Base-by-base conservation (phyloP, 2,113 vertebrate species). In the Acanthochromis polyacanthus region DNA sequence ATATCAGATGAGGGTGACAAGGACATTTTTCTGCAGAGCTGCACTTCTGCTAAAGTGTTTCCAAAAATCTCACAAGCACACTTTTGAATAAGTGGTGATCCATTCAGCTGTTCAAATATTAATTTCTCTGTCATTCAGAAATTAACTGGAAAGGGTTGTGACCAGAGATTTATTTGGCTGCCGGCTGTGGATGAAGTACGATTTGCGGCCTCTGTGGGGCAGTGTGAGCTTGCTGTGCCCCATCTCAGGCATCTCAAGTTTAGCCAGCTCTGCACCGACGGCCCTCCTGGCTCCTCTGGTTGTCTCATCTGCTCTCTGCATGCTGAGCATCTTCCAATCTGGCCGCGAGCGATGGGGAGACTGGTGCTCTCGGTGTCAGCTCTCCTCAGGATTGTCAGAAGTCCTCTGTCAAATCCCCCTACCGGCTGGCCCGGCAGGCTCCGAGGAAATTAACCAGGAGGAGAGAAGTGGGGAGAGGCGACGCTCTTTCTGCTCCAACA, bases 381-480 rank as follows among this genome's bases (percentile, higher is more conserved):
- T 87, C 86, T 91, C 91, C 89, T 91, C 82, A 67, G 83, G 85
- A 91, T 89, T 93, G 87, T 92, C 89, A 91, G 78, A 89, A 90
- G 89, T 89, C 85, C 86, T 89, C 90, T 85, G 89, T 90, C 88
- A 91, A 84, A 89, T 89, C 71, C 75, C 74, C 82, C 83, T 68
- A 65, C 80, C 61, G 83, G 88, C 88, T 85, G 87, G 78, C 80
- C 83, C 88, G 66, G 89, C 75, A 80, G 89, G 81, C 81, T 72
- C 81, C 68, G 11, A 84, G 88, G 80, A 91, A 93, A 91, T 90
- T 76, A 92, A 92, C 77, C 79, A 81, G 75, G 74, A 88, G 85
- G 46, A 52, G 78, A 79, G 81, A 73, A 25, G 61, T 12, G 72
- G 78, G 68, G 64, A 62, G 83, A 52, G 68, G 45, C 14, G 62